Conservation (phyloP, 2,888 invertebrate species). For the Pyrrhia umbra region DNA sequence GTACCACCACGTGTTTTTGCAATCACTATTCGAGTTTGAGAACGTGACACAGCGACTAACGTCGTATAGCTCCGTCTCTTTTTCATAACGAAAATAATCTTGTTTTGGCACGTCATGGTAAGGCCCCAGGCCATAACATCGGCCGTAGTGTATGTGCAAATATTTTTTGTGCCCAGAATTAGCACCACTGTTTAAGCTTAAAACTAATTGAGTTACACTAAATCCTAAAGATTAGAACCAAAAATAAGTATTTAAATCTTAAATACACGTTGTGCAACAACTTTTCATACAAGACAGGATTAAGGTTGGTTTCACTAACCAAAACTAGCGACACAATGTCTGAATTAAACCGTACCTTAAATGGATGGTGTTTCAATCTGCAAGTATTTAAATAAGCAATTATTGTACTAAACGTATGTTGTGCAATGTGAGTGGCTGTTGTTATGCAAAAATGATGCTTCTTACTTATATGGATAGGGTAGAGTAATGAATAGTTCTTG, state of each 20-base stretch:
- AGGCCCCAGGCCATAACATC: too few relatives aligned
- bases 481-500: constrained; percentile 1
- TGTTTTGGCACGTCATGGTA: too few relatives aligned
- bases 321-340: constrained; percentile 41
- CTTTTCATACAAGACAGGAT: constrained; percentile 50
- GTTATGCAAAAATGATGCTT: not conserved
- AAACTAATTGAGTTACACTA: too few relatives aligned
- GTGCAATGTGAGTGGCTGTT: constrained; percentile 12
- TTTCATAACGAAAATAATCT: too few relatives aligned
- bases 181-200: too few relatives aligned
- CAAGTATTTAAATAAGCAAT: constrained; percentile 33
- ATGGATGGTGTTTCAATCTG: constrained; percentile 33
- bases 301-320: constrained; percentile 54
- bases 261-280: constrained; percentile 9
- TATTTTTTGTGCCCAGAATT: too few relatives aligned
- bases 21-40: too few relatives aligned
- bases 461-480: not conserved
- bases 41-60: too few relatives aligned
- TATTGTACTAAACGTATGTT: constrained; percentile 25
- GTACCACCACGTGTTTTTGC: too few relatives aligned
- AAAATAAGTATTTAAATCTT: not conserved
- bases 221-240: too few relatives aligned
- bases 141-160: too few relatives aligned
- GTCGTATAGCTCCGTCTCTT: too few relatives aligned
- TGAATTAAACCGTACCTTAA: constrained; percentile 38